Evolutionary conservation across 1,140 invertebrate species (phyloP), one percentile per base, ranked within the genome.

Genomic region (Drusus annulatus): DNA sequence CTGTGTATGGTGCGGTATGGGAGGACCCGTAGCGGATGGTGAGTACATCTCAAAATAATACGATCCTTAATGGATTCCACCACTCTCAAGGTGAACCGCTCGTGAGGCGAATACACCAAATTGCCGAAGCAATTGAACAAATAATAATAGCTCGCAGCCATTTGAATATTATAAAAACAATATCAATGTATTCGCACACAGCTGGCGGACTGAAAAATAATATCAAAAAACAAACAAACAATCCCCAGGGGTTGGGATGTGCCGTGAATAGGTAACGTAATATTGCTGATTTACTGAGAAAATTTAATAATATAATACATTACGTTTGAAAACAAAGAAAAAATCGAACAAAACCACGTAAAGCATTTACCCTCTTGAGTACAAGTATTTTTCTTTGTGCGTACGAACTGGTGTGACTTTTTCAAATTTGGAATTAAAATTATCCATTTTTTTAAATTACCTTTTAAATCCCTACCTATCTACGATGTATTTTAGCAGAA

Each of bases 61-160:
- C 13, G 68, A 23, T 51, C 21, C 45, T 71, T 45, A 71, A 51
- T 71, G 45, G 68, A 45, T 52, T 19, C 68, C 8, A 28, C 36
- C 50, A 21, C 50, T 19, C 25, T 71, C 68, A 71, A 71, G 68
- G 68, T 23, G 21, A 71, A 71, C 68, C 68, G 68, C 45, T 51
- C 45, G 21, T 21, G 68, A 52, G 51, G 21, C 52, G 17, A 52
- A 28, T 25, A 51, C 45, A 25, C 68, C 68, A 71, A 71, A 71
- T 51, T 68, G 63, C 63, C 28, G 28, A 45, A 13, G 28, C n/a
- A 13, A 21, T 60, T 23, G 56, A 60, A 21, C 17, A 19, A 60
- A 21, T 60, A 3, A 23, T 60, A 60, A 60, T 60, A 60, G 3
- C 56, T 8, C 17, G 5, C 19, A 23, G 1, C 56, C 56, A 60